These are phyloP conservation scores for Eufriesea mexicana DNA, from an alignment of 1,140 invertebrate species.

Conservation along the genomic window DNA sequence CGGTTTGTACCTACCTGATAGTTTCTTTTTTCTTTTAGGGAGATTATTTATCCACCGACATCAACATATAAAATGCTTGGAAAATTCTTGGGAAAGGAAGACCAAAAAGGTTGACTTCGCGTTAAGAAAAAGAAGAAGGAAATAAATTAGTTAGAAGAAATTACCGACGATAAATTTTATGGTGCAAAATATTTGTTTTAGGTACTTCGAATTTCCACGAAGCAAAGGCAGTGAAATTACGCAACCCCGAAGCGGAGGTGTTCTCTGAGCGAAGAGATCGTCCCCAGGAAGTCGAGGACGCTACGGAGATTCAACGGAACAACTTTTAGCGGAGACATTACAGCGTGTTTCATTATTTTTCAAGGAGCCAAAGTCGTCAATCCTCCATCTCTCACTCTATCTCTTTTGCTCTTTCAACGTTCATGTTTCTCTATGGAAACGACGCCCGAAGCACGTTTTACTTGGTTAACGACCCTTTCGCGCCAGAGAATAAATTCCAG, in stretches of 20 bases:
- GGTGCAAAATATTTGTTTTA: neutral
- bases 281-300: slow-evolving; percentile 9
- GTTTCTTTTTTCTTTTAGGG: neutral
- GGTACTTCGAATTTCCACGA: neutral
- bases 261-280: neutral
- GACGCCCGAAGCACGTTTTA: slow-evolving; percentile 19
- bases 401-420: neutral
- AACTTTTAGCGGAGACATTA: slow-evolving; percentile 36
- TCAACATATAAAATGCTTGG: neutral
- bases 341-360: slow-evolving; percentile 48
- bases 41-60: neutral
- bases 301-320: slow-evolving; percentile 3
- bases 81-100: neutral
- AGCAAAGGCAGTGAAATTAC: neutral
- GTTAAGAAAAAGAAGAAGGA: neutral
- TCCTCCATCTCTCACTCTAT: neutral
- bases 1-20: too few species aligned
- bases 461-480: slow-evolving; percentile 40
- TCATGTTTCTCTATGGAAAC: neutral
- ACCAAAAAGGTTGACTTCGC: neutral
- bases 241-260: neutral
- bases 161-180: neutral
- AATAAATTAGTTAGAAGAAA: neutral
- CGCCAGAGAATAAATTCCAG: slow-evolving; percentile 46
- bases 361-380: slow-evolving; percentile 29